These are phyloP conservation scores for Holacanthus passer DNA, from an alignment of 2,113 vertebrate species.

Conservation along the genomic window DNA sequence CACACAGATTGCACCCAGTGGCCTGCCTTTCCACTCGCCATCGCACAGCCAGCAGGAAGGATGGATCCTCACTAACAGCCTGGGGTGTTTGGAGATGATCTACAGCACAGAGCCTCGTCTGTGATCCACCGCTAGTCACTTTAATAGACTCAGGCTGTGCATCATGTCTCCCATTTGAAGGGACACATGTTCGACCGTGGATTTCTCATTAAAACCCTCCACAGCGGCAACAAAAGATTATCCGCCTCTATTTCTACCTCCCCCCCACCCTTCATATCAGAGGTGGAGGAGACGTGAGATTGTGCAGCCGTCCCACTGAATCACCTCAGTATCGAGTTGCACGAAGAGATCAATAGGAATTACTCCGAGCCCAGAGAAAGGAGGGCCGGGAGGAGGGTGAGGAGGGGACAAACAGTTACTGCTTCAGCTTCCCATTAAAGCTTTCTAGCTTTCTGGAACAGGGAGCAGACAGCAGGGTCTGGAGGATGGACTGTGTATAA, in stretches of 20 bases:
- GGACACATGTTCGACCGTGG: constrained; percentile 9
- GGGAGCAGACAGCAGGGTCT: constrained; percentile 7
- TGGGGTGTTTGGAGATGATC: constrained; percentile 22
- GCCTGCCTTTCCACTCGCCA: constrained; percentile 42
- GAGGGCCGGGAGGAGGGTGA: constrained; percentile 24
- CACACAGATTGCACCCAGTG: constrained; percentile 49
- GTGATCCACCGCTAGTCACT: background rate
- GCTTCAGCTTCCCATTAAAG: constrained; percentile 46
- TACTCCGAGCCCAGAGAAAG: constrained; percentile 45
- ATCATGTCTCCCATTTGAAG: constrained; percentile 3
- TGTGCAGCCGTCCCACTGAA: constrained; percentile 44
- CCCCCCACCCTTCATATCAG: constrained; percentile 20
- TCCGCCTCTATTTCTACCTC: constrained; percentile 7
- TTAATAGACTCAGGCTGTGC: background rate
- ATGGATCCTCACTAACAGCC: constrained; percentile 41
- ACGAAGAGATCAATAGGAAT: constrained; percentile 75
- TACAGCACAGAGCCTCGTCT: constrained; percentile 9
- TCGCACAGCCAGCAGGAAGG: constrained; percentile 26
- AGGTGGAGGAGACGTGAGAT: constrained; percentile 36
- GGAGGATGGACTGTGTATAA: background rate
- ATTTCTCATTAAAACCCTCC: constrained; percentile 29
- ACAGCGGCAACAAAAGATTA: background rate
- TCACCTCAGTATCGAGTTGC: constrained; percentile 49
- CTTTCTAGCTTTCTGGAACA: constrained; percentile 40
- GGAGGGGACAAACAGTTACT: constrained; percentile 51